phyloP scores from a whole-genome alignment of 1,140 invertebrate species.

The Hylyphantes graminicola region DNA sequence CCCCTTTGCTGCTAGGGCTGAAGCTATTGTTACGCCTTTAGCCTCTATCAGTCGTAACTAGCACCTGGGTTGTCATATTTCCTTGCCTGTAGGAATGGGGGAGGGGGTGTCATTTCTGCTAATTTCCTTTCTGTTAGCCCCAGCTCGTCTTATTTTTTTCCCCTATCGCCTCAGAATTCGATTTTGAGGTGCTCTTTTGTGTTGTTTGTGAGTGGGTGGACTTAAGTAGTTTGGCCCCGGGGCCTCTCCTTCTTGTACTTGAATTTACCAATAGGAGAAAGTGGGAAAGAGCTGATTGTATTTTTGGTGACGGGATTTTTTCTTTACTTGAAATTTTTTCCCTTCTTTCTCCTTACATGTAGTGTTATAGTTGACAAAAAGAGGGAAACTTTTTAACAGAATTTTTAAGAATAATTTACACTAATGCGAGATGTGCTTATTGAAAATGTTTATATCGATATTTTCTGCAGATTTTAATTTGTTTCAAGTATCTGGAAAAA shows the following conservation, averaged over 20 bases:
- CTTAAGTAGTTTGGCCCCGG: too few species aligned
- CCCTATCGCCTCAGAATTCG: constrained; percentile 27
- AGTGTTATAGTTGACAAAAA: too few species aligned
- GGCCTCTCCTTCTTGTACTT: background rate
- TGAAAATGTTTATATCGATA: too few species aligned
- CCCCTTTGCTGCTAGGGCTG: background rate
- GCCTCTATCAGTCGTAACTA: constrained; percentile 51
- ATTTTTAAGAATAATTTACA: too few species aligned
- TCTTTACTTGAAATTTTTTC: background rate
- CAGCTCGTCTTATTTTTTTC: background rate
- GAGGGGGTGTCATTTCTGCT: constrained; percentile 34
- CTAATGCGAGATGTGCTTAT: too few species aligned
- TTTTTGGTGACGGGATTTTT: constrained; percentile 2
- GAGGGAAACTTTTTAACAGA: too few species aligned
- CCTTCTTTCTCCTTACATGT: background rate
- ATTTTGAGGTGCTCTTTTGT: constrained; percentile 35
- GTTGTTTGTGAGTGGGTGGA: background rate
- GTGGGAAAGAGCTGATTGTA: constrained; percentile 27
- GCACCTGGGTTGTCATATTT: constrained; percentile 59
- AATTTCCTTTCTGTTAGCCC: constrained; percentile 21
- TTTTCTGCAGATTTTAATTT: too few species aligned
- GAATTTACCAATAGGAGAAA: constrained; percentile 2
- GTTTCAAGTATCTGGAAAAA: too few species aligned
- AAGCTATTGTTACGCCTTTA: background rate
- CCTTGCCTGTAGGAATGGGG: constrained; percentile 10